A percentile compares a stretch with the other conserved stretches of the same genome.
phyloP scores from a whole-genome alignment of 2,797 vertebrate genomes.

The Rhinoraja longicauda region DNA sequence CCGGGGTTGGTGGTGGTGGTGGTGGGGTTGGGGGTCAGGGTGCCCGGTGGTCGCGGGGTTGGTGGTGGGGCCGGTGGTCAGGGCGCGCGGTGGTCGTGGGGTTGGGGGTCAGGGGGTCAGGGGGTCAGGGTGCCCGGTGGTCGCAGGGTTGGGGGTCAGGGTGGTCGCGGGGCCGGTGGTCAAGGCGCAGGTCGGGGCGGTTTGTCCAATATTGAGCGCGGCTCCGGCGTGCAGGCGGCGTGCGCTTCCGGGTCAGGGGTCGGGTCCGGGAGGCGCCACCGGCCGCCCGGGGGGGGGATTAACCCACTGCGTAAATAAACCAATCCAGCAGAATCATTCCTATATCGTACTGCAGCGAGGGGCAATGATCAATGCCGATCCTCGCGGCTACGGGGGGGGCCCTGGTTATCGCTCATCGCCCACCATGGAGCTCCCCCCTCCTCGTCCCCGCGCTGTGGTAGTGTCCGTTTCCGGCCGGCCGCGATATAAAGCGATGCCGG shows the following conservation, averaged over 20 bases:
- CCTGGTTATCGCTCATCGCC: neutral
- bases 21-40: no score
- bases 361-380: neutral
- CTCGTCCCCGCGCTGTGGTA: neutral
- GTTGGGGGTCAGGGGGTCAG: no score
- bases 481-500: neutral
- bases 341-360: no score
- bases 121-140: no score
- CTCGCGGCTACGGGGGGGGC: neutral
- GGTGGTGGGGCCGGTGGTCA: no score
- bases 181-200: no score
- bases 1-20: no score
- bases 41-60: no score
- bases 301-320: rapidly evolving
- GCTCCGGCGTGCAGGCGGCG: neutral
- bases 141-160: no score
- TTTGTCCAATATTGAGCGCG: no score
- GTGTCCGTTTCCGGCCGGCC: neutral
- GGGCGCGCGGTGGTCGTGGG: no score
- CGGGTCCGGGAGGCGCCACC: neutral
- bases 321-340: neutral
- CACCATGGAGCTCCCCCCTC: neutral
- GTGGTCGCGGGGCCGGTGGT: no score
- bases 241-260: neutral
- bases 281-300: neutral